phyloP scores from a whole-genome alignment of 2,113 vertebrate species.

The Macaca nemestrina region DNA sequence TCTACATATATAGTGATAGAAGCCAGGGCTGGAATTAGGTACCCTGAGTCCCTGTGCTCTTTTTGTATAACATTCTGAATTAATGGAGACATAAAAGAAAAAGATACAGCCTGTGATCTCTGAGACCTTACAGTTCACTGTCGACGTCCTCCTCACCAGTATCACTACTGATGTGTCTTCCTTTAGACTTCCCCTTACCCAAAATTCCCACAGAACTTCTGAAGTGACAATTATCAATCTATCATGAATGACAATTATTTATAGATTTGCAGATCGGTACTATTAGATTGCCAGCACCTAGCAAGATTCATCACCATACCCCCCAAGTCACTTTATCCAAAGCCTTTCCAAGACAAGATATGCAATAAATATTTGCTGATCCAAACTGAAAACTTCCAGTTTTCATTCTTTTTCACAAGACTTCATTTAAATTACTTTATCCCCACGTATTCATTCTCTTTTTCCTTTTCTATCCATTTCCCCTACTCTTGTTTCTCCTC shows the following conservation, averaged over 20 bases:
- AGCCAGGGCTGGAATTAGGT: background rate
- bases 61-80: background rate
- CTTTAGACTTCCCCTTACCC: background rate
- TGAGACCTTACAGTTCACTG: rapidly evolving
- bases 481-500: background rate
- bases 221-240: background rate
- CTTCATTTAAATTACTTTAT: background rate
- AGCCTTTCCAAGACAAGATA: background rate
- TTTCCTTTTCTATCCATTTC: background rate
- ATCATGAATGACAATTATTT: background rate
- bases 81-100: background rate
- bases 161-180: background rate
- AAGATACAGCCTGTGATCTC: background rate
- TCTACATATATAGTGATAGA: background rate
- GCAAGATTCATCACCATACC: background rate
- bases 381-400: background rate
- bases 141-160: background rate
- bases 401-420: background rate
- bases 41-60: background rate
- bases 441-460: background rate
- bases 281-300: background rate
- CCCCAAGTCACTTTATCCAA: background rate
- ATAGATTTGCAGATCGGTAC: background rate
- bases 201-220: background rate
- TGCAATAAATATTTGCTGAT: background rate